These are phyloP conservation scores for Drosophila peninsularis DNA, from an alignment of 2,888 invertebrate species.

Conservation along the genomic window DNA sequence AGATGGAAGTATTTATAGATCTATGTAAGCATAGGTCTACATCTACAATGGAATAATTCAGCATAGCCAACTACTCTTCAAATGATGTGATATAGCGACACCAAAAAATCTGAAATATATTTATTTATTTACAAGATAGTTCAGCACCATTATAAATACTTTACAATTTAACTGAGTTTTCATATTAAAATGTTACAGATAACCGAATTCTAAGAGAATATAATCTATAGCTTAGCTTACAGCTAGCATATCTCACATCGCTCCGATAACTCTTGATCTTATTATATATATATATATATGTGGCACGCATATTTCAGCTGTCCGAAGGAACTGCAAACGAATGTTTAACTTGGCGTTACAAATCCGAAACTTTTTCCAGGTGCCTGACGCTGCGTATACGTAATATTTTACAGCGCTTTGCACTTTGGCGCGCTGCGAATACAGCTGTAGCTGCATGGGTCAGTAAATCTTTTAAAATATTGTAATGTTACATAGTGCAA, in stretches of 20 bases:
- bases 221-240: background rate
- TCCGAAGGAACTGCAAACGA: constrained; percentile 24
- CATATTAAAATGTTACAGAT: too few relatives aligned
- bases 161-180: background rate
- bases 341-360: constrained; percentile 47
- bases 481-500: constrained; percentile 54
- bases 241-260: too few relatives aligned
- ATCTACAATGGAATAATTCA: too few relatives aligned
- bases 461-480: constrained; percentile 78
- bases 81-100: too few relatives aligned
- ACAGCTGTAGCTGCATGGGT: constrained; percentile 56
- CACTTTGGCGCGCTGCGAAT: constrained; percentile 54
- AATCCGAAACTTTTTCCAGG: constrained; percentile 53
- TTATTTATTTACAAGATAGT: too few relatives aligned
- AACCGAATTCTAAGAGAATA: too few relatives aligned
- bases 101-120: too few relatives aligned
- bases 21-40: too few relatives aligned
- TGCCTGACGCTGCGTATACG: constrained; percentile 52
- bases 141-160: too few relatives aligned
- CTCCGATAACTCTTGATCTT: background rate
- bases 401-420: constrained; percentile 74
- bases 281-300: too few relatives aligned
- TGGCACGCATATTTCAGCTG: constrained; percentile 26
- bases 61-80: too few relatives aligned
- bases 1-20: too few relatives aligned